Percentiles rank a stretch among this genome's conserved stretches.
Conservation (phyloP, 2,113 vertebrate species). For the Lipotes vexillifer region DNA sequence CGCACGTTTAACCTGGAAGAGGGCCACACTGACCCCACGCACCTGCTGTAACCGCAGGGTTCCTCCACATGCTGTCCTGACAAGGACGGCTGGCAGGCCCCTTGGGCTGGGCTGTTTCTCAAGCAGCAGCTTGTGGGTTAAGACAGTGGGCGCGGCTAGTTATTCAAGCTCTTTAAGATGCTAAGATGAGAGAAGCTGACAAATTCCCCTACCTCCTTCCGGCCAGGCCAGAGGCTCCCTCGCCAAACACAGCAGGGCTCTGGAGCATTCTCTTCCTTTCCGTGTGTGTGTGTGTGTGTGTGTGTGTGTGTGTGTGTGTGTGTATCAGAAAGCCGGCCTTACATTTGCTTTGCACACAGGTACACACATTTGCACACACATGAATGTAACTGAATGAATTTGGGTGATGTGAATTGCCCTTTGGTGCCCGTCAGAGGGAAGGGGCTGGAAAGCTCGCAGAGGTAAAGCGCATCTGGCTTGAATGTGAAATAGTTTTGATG, state of each 20-base stretch:
- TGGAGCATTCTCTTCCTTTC: not conserved
- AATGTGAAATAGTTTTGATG: conserved; percentile 33
- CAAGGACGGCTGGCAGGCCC: not conserved
- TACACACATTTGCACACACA: accelerated
- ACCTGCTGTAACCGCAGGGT: not conserved
- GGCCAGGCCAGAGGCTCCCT: too few relatives aligned
- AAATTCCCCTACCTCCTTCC: accelerated
- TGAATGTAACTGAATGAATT: accelerated
- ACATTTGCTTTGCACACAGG: accelerated
- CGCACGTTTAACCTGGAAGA: not conserved
- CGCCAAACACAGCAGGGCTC: not conserved
- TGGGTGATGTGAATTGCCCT: not conserved
- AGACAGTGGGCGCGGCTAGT: not conserved
- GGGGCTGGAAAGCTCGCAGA: not conserved
- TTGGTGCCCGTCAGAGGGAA: accelerated
- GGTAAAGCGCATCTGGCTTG: not conserved
- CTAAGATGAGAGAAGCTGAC: not conserved
- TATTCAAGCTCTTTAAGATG: not conserved
- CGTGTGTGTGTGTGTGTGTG: accelerated
- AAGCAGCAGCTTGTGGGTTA: accelerated
- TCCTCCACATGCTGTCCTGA: accelerated
- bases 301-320: accelerated
- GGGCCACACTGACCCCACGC: not conserved
- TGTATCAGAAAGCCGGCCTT: not conserved
- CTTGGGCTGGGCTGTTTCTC: not conserved